phyloP scores from a whole-genome alignment of 2,888 invertebrate species.

The Uropetala carovei region DNA sequence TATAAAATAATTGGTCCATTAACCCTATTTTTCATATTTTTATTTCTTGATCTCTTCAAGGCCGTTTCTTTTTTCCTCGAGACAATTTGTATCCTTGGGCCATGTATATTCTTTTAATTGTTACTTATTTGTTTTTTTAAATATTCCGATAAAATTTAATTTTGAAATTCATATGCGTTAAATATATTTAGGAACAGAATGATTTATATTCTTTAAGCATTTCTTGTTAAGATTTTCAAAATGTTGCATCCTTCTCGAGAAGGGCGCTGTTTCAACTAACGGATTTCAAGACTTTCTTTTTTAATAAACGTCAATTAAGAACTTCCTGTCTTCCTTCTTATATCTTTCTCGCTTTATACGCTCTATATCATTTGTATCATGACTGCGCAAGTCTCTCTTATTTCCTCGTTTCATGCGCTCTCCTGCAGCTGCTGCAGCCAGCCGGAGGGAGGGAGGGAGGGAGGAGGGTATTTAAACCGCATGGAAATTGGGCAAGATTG shows the following conservation, averaged over 20 bases:
- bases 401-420: constrained; percentile 2
- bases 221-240: constrained; percentile 6
- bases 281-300: constrained; percentile 36
- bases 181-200: no score
- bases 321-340: constrained; percentile 45
- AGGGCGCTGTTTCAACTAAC: constrained; percentile 41
- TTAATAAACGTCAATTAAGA: constrained; percentile 57
- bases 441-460: not conserved
- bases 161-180: no score
- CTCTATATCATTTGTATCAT: constrained; percentile 14
- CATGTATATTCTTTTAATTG: not conserved
- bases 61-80: not conserved
- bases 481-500: constrained; percentile 44
- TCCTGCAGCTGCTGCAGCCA: constrained; percentile 13
- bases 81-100: not conserved
- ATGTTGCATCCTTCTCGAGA: not conserved
- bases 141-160: constrained; percentile 9
- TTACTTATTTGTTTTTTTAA: not conserved
- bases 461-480: constrained; percentile 5
- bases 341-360: not conserved
- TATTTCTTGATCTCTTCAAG: not conserved
- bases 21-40: not conserved
- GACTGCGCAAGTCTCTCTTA: constrained; percentile 36
- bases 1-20: no score
- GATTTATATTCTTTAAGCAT: not conserved